These are phyloP conservation scores for Eurypyga helias DNA, from an alignment of 2,113 vertebrate genomes.

Conservation along the genomic window DNA sequence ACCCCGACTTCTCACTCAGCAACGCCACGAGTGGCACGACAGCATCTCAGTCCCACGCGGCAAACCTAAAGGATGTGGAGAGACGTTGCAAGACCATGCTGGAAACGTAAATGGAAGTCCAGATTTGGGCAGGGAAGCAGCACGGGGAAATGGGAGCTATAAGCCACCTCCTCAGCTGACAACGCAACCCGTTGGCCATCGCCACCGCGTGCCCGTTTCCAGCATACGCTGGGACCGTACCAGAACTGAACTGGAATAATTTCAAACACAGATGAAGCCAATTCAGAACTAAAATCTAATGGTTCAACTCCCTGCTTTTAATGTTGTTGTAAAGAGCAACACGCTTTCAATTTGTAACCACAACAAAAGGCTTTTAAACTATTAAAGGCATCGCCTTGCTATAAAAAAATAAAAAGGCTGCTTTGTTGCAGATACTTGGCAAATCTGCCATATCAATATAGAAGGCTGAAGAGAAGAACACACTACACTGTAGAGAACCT, in stretches of 20 bases:
- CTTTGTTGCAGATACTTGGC: slow-evolving; percentile 34
- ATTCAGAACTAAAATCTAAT: background rate
- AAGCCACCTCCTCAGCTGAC: slow-evolving; percentile 9
- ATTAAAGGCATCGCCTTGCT: slow-evolving; percentile 28
- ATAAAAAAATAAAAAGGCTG: slow-evolving; percentile 49
- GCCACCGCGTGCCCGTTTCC: background rate
- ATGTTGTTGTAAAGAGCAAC: slow-evolving; percentile 27
- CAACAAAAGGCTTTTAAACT: slow-evolving; percentile 65
- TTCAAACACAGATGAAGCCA: slow-evolving; percentile 34
- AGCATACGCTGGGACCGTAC: background rate
- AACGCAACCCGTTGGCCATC: background rate
- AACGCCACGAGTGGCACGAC: background rate
- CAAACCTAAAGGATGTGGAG: background rate
- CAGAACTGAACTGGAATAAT: slow-evolving; percentile 22
- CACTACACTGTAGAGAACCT: background rate
- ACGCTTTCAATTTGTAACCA: slow-evolving; percentile 58
- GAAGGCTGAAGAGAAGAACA: background rate
- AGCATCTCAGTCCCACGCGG: fast-evolving
- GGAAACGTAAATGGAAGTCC: background rate
- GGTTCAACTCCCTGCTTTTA: background rate
- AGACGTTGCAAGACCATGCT: background rate
- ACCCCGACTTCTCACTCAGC: no score
- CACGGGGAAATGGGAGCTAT: background rate
- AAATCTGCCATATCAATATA: background rate
- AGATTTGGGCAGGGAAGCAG: background rate